Evolutionary conservation across 2,113 vertebrate species (phyloP).

Genomic region (Microtus montanus): DNA sequence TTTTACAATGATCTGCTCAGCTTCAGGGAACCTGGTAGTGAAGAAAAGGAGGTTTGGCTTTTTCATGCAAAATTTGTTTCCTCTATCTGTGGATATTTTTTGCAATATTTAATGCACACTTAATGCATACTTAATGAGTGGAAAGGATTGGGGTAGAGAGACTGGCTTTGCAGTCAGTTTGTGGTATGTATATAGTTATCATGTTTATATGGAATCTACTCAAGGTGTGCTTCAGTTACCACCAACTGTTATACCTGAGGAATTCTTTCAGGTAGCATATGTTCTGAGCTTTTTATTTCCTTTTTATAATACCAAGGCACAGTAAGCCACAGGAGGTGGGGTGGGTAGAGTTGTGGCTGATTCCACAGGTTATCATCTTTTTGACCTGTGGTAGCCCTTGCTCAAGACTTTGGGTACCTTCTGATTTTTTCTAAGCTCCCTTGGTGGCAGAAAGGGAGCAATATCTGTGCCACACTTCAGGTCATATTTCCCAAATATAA

Average conservation of each 20-base stretch:
- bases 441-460: neutral
- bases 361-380: neutral
- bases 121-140: neutral
- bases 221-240: neutral
- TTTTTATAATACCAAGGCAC: neutral
- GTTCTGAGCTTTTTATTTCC: neutral
- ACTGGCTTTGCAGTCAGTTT: neutral
- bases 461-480: neutral
- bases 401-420: neutral
- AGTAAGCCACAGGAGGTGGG: neutral
- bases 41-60: neutral
- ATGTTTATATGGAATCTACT: neutral
- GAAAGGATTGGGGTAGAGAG: neutral
- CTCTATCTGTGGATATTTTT: neutral
- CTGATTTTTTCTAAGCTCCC: neutral
- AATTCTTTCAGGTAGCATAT: neutral
- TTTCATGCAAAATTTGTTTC: neutral
- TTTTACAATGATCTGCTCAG: neutral
- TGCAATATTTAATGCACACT: neutral
- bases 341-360: neutral
- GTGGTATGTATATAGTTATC: neutral
- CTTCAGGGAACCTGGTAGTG: neutral
- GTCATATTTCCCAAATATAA: neutral
- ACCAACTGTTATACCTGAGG: neutral
- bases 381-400: neutral